Conservation (phyloP, 2,888 invertebrate species). For the Caradrina clavipalpis region DNA sequence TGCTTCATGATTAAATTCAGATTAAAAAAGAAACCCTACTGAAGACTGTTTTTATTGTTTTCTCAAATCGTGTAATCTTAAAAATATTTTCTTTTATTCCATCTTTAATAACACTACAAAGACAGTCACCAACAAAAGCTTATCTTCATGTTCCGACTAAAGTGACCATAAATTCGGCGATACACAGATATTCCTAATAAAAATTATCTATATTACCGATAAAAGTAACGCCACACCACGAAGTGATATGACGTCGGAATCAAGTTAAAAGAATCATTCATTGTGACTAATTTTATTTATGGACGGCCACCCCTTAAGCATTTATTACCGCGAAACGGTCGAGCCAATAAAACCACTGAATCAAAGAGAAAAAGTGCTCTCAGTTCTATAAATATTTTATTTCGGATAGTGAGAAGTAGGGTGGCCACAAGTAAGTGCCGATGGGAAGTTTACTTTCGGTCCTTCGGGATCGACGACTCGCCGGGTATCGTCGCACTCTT, state of each 20-base stretch:
- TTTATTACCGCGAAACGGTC: conserved; percentile 87
- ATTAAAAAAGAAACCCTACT: too few relatives aligned
- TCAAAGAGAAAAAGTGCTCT: conserved; percentile 91
- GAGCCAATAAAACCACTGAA: conserved; percentile 90
- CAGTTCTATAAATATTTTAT: conserved; percentile 90
- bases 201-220: conserved; percentile 72
- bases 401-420: conserved; percentile 89
- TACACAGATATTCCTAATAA: conserved; percentile 68
- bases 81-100: conserved; percentile 21
- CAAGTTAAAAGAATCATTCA: conserved; percentile 81
- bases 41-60: neutral
- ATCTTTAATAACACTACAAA: conserved; percentile 26
- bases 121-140: conserved; percentile 49
- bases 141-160: conserved; percentile 61
- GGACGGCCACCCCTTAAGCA: conserved; percentile 80
- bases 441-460: conserved; percentile 55
- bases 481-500: conserved; percentile 22
- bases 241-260: conserved; percentile 70
- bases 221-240: conserved; percentile 59
- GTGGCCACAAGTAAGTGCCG: conserved; percentile 67
- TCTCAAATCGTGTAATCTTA: neutral
- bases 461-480: conserved; percentile 27
- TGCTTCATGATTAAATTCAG: too few relatives aligned
- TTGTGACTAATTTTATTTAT: conserved; percentile 90
- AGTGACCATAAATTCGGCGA: conserved; percentile 66